Conservation (phyloP, 2,113 vertebrate genomes). For the Castor canadensis region DNA sequence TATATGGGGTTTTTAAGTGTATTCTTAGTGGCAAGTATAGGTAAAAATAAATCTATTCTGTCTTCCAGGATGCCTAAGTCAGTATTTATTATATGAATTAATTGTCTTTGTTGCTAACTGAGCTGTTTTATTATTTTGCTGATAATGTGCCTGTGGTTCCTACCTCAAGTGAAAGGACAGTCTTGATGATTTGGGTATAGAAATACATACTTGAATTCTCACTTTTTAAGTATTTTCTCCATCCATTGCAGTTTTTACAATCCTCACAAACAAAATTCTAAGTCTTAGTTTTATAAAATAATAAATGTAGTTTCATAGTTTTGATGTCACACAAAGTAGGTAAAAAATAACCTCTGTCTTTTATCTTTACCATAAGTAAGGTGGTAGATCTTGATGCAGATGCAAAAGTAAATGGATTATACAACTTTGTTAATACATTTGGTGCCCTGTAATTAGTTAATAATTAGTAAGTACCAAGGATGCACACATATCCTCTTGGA, state of each 20-base stretch:
- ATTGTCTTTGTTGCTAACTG: not conserved
- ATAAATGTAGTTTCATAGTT: not conserved
- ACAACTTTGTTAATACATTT: not conserved
- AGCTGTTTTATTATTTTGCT: not conserved
- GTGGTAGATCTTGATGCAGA: not conserved
- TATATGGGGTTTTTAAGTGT: not conserved
- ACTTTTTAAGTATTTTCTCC: not conserved
- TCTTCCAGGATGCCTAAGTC: not conserved
- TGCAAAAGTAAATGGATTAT: not conserved
- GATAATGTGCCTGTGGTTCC: not conserved
- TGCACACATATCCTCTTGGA: not conserved
- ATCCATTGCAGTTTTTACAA: not conserved
- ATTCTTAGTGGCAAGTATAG: not conserved
- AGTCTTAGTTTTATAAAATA: not conserved
- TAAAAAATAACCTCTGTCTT: not conserved
- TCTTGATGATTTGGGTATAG: not conserved
- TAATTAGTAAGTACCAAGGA: not conserved
- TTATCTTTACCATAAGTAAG: not conserved
- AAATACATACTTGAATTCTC: not conserved
- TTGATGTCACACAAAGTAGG: not conserved
- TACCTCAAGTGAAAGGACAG: not conserved
- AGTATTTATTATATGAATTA: not conserved
- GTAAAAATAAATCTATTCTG: not conserved
- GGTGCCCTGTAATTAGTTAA: not conserved
- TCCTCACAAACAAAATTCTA: not conserved